Percentiles rank a stretch among this genome's conserved stretches.
Evolutionary conservation across 2,797 vertebrate genomes (phyloP).

Genomic region (Propithecus perrieri): DNA sequence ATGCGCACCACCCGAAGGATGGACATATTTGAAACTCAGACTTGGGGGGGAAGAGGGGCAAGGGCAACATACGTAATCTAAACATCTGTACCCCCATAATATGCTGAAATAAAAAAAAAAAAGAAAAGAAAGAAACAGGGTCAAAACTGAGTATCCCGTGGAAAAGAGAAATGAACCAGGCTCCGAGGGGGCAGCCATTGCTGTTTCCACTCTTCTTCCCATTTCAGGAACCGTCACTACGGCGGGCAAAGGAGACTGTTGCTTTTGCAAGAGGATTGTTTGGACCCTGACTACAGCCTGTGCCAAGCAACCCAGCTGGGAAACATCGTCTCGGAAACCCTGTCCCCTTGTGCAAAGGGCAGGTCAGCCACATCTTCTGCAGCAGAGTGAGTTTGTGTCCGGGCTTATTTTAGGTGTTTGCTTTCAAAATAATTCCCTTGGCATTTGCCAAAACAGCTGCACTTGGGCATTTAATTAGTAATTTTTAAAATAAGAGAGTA

Average conservation of each 20-base stretch:
- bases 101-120: too few species aligned
- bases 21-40: too few species aligned
- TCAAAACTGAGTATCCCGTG: background rate
- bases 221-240: background rate
- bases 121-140: background rate
- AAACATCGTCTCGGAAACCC: background rate
- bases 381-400: background rate
- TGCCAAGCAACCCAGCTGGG: background rate
- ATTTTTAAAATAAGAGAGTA: constrained; percentile 36
- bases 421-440: constrained; percentile 46
- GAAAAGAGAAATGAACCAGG: background rate
- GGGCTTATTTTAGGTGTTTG: constrained; percentile 5
- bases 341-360: background rate
- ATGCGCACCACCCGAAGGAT: too few species aligned
- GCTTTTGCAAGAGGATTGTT: background rate
- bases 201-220: background rate
- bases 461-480: background rate
- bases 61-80: too few species aligned
- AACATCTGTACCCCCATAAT: too few species aligned
- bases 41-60: too few species aligned
- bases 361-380: background rate
- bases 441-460: background rate
- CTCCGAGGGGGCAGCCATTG: too few species aligned
- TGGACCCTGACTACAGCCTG: background rate
- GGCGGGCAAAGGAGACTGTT: background rate